Percentiles rank a stretch among this genome's conserved stretches.
Conservation (phyloP, 92 coral and sea anemone genomes). For the Isaurus tuberculatus region DNA sequence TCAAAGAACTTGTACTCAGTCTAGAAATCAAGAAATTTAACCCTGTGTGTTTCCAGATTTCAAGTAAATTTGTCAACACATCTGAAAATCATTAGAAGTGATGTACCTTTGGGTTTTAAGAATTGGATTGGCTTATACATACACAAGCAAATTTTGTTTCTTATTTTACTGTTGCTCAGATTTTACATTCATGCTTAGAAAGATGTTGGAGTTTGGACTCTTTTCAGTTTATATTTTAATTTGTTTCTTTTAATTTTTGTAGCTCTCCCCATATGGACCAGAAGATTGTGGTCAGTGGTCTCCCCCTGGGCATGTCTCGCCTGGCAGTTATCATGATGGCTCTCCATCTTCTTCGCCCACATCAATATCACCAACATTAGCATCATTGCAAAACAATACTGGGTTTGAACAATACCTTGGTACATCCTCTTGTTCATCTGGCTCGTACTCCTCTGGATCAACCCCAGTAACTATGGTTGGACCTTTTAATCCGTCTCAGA, state of each 20-base stretch:
- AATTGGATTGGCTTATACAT: no score
- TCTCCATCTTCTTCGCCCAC: conserved; percentile 75
- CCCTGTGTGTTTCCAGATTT: no score
- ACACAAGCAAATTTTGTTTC: no score
- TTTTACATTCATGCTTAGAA: background rate
- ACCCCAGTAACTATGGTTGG: conserved; percentile 66
- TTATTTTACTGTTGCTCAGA: background rate
- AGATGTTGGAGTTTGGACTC: background rate
- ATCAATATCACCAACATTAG: conserved; percentile 77
- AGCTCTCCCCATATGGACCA: conserved; percentile 85
- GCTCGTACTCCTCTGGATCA: conserved; percentile 52
- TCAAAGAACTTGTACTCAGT: no score
- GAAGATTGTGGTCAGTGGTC: conserved; percentile 78
- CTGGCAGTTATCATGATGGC: conserved; percentile 59
- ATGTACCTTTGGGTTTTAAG: no score
- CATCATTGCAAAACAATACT: conserved; percentile 66
- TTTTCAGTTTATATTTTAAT: background rate
- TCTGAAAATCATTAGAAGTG: no score
- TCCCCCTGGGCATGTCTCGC: conserved; percentile 55
- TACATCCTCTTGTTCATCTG: conserved; percentile 59
- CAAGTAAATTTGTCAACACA: no score
- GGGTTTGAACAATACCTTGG: conserved; percentile 55
- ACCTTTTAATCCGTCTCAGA: conserved; percentile 59
- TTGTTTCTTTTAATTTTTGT: background rate
- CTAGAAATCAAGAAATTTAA: no score